These are phyloP conservation scores for Nomada fabriciana DNA, from an alignment of 2,888 invertebrate species.

Conservation along the genomic window DNA sequence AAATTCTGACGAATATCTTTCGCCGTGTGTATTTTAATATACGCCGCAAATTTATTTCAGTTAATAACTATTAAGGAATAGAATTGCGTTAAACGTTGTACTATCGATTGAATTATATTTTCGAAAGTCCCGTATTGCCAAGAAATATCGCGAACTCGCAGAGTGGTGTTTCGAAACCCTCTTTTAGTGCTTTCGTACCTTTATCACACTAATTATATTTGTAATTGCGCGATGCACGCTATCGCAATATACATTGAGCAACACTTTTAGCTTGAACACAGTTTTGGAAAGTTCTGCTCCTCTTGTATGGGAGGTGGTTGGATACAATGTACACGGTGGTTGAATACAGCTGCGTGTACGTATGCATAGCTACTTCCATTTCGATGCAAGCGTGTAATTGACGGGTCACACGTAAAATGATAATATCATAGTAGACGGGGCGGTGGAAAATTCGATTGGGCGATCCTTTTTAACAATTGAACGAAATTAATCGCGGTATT, in stretches of 20 bases:
- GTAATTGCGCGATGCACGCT: too few relatives aligned
- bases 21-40: too few relatives aligned
- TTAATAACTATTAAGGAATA: too few relatives aligned
- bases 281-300: constrained; percentile 1
- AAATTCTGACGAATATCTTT: too few relatives aligned
- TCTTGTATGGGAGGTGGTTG: not conserved
- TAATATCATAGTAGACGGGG: constrained; percentile 14
- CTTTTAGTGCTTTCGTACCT: not conserved
- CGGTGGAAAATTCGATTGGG: constrained; percentile 2
- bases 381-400: not conserved
- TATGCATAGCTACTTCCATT: constrained; percentile 6
- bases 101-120: too few relatives aligned
- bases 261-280: too few relatives aligned
- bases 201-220: not conserved
- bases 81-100: too few relatives aligned
- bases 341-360: not conserved
- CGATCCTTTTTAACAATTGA: constrained; percentile 34
- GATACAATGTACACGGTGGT: not conserved
- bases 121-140: too few relatives aligned
- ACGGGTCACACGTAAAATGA: constrained; percentile 6
- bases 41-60: too few relatives aligned
- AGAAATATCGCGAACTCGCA: too few relatives aligned
- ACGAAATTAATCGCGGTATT: constrained; percentile 31
- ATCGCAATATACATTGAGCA: too few relatives aligned
- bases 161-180: too few relatives aligned